Conservation (phyloP, 2,888 invertebrate species). For the Drosophila diplacantha region DNA sequence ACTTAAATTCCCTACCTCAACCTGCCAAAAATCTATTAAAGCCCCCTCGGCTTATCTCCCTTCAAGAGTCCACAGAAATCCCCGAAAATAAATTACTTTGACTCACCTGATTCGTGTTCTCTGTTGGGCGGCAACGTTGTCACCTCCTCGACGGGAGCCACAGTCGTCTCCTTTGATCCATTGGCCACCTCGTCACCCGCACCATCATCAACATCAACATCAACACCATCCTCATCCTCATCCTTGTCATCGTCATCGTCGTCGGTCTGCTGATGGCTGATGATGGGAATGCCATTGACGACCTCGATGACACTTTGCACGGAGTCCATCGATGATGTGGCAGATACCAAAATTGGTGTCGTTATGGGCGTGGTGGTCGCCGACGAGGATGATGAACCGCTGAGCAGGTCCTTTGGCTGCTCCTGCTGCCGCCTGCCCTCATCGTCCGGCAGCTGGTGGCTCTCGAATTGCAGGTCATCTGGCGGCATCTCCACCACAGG, state of each 20-base stretch:
- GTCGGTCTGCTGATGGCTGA: constrained; percentile 27
- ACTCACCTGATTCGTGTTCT: constrained; percentile 68
- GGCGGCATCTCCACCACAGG: constrained; percentile 51
- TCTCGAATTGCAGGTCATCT: constrained; percentile 68
- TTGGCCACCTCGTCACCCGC: constrained; percentile 10
- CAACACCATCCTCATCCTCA: too few relatives aligned
- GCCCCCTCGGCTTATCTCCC: background rate
- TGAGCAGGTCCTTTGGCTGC: constrained; percentile 35
- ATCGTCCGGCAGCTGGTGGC: constrained; percentile 70
- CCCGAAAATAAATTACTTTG: background rate
- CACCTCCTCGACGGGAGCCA: constrained; percentile 41
- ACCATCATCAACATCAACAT: constrained; percentile 7
- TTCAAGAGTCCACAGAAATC: background rate
- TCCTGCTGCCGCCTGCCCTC: constrained; percentile 26
- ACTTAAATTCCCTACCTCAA: background rate
- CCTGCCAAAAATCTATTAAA: background rate
- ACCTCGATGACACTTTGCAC: constrained; percentile 67
- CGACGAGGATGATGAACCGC: constrained; percentile 58
- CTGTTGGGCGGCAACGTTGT: constrained; percentile 51
- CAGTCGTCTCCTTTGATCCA: constrained; percentile 18
- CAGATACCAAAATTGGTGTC: constrained; percentile 68
- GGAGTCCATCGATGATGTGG: constrained; percentile 72
- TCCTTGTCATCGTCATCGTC: constrained; percentile 17
- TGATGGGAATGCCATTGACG: constrained; percentile 44
- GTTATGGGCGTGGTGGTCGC: constrained; percentile 55